Evolutionary conservation across 53 echinoderm and acorn worm genomes (phyloP).

Genomic region (Stichopus horrens): DNA sequence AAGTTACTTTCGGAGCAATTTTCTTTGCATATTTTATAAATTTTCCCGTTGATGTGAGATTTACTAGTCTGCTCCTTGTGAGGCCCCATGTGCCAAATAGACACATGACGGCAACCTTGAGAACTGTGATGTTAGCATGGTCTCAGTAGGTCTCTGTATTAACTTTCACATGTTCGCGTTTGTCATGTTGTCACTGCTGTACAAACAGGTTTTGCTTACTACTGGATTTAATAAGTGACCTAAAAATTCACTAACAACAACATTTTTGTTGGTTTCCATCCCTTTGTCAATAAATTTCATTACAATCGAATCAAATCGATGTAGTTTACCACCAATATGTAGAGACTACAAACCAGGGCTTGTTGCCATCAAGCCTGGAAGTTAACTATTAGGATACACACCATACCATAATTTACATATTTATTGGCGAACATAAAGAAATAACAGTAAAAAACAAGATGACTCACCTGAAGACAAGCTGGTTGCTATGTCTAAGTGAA

Average conservation of each 20-base stretch:
- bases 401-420: slow-evolving; percentile 35
- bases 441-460: slow-evolving; percentile 14
- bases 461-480: slow-evolving; percentile 13
- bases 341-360: not conserved
- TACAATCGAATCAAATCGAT: slow-evolving; percentile 12
- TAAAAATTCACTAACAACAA: slow-evolving; percentile 18
- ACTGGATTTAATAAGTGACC: not conserved
- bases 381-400: not conserved
- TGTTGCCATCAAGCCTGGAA: not conserved
- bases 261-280: slow-evolving; percentile 15
- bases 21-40: too few species aligned
- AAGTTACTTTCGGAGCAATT: too few species aligned
- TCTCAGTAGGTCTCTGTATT: too few species aligned
- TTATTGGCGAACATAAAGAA: slow-evolving; percentile 33
- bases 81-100: too few species aligned
- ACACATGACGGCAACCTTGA: too few species aligned
- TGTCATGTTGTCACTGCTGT: slow-evolving; percentile 6
- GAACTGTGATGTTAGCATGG: too few species aligned
- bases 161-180: not conserved
- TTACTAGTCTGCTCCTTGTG: too few species aligned
- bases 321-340: not conserved
- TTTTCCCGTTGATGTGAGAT: too few species aligned
- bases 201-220: slow-evolving; percentile 4
- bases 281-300: slow-evolving; percentile 31
- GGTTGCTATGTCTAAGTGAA: not conserved